phyloP scores from a whole-genome alignment of 2,888 invertebrate species.

The Epirrhoe alternata region DNA sequence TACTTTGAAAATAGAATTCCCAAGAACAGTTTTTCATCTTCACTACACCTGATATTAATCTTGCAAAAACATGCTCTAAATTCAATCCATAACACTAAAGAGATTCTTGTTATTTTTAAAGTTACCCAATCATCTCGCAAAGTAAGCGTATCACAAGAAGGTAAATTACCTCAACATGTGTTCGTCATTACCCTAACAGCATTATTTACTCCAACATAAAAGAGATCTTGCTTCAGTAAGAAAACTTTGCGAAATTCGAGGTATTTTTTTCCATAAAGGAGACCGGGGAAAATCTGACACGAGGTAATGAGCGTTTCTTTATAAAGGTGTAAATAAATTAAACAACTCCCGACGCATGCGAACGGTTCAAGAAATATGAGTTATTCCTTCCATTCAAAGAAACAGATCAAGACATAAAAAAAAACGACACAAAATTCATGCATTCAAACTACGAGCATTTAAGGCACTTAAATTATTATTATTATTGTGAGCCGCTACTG shows the following conservation, averaged over 20 bases:
- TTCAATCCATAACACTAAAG: slow-evolving; percentile 14
- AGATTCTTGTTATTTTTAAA: slow-evolving; percentile 16
- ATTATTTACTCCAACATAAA: slow-evolving; percentile 43
- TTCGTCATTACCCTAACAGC: slow-evolving; percentile 43
- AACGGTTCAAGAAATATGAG: too few relatives aligned
- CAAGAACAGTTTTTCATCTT: background rate
- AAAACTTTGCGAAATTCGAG: slow-evolving; percentile 25
- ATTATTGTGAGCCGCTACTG: too few relatives aligned
- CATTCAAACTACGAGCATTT: too few relatives aligned
- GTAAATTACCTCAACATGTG: slow-evolving; percentile 42
- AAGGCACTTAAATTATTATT: too few relatives aligned
- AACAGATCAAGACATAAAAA: too few relatives aligned
- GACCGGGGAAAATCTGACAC: background rate
- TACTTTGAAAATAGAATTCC: background rate
- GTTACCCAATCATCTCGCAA: slow-evolving; percentile 34
- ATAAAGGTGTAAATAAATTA: too few relatives aligned
- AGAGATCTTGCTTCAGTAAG: slow-evolving; percentile 26
- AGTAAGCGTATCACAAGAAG: slow-evolving; percentile 38
- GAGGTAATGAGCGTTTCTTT: background rate
- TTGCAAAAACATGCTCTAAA: background rate
- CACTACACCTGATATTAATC: slow-evolving; percentile 1
- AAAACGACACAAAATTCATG: too few relatives aligned
- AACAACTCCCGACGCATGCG: too few relatives aligned
- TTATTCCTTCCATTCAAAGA: too few relatives aligned
- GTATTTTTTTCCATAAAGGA: slow-evolving; percentile 22